Conservation (phyloP, 2,888 invertebrate genomes). For the Callimorpha dominula region DNA sequence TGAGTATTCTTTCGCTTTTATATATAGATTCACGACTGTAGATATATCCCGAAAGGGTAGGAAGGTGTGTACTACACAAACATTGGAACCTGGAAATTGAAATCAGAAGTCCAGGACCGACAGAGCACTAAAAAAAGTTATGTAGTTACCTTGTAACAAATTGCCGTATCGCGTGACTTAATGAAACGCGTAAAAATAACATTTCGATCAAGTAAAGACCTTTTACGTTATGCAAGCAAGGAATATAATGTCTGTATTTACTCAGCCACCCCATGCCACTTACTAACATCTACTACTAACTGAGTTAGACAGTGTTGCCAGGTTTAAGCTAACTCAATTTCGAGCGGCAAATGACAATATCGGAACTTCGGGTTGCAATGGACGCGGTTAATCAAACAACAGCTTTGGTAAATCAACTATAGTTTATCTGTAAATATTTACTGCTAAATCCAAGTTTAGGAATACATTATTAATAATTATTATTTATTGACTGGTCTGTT, state of each 20-base stretch:
- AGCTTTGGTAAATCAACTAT: background rate
- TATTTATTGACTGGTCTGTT: too few relatives aligned
- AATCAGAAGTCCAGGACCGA: too few relatives aligned
- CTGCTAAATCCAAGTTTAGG: too few relatives aligned
- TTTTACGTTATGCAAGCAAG: background rate
- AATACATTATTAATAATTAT: too few relatives aligned
- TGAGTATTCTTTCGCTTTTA: too few relatives aligned
- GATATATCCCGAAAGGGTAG: too few relatives aligned
- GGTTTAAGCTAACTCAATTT: background rate
- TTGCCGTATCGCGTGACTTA: background rate
- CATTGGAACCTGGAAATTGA: too few relatives aligned
- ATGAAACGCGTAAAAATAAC: constrained; percentile 1
- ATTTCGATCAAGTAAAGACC: background rate
- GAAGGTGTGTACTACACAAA: too few relatives aligned
- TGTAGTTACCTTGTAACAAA: background rate
- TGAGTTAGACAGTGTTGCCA: constrained; percentile 3
- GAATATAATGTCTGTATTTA: background rate
- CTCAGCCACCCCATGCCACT: background rate
- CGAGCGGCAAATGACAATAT: background rate
- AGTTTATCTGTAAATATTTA: too few relatives aligned
- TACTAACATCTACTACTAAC: background rate
- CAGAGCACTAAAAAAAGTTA: background rate
- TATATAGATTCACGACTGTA: too few relatives aligned
- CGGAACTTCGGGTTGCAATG: background rate
- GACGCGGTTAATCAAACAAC: background rate